Conservation (phyloP, 2,888 invertebrate genomes). For the Caenorhabditis virilis region DNA sequence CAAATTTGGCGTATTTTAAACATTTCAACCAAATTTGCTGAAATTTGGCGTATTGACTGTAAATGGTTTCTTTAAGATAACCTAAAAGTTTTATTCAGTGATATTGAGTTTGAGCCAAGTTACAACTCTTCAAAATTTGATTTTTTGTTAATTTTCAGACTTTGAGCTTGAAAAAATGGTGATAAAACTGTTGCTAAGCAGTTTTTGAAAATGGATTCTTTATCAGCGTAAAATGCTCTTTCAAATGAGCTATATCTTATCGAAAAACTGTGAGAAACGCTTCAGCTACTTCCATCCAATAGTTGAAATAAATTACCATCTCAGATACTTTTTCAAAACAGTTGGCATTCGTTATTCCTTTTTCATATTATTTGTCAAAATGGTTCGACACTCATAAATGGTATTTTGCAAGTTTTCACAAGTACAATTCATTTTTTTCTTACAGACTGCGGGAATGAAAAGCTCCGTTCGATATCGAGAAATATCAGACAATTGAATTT, state of each 20-base stretch:
- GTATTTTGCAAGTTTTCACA: conserved; percentile 14
- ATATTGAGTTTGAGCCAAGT: neutral
- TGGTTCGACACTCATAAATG: too few species aligned
- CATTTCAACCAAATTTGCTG: too few species aligned
- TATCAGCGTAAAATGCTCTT: too few species aligned
- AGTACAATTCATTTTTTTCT: neutral
- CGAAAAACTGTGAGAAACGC: neutral
- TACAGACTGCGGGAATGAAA: conserved; percentile 30
- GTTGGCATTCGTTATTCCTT: conserved; percentile 44
- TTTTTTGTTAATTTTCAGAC: too few species aligned
- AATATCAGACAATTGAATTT: conserved; percentile 23
- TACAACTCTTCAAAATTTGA: neutral
- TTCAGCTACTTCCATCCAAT: too few species aligned
- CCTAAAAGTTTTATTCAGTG: neutral
- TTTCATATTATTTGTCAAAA: conserved; percentile 21
- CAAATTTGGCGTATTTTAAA: too few species aligned
- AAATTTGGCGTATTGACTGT: too few species aligned
- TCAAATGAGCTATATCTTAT: too few species aligned
- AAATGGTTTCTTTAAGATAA: neutral
- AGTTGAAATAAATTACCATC: neutral
- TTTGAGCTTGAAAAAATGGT: too few species aligned
- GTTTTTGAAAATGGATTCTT: neutral
- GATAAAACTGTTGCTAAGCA: too few species aligned
- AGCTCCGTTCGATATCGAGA: conserved; percentile 14
- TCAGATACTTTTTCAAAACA: conserved; percentile 42